These are phyloP conservation scores for Agrochola circellaris DNA, from an alignment of 2,888 invertebrate species.

Conservation along the genomic window DNA sequence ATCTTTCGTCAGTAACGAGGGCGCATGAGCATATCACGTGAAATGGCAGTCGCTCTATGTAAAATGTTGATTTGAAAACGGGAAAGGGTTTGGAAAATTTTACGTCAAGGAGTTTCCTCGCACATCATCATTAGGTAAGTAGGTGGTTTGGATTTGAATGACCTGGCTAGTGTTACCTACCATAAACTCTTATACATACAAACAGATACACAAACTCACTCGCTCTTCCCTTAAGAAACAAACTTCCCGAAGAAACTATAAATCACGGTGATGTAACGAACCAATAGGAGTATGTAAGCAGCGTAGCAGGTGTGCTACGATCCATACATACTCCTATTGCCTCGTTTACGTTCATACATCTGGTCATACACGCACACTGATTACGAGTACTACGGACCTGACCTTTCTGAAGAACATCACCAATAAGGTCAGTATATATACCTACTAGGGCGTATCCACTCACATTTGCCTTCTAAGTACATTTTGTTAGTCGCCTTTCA, in stretches of 20 bases:
- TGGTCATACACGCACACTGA: background rate
- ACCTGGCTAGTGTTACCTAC: background rate
- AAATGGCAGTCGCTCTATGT: background rate
- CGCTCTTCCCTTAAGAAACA: too few species aligned
- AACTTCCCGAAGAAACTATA: background rate
- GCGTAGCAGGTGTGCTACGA: background rate
- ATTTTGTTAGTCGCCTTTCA: background rate
- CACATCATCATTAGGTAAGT: background rate
- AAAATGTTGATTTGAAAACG: background rate
- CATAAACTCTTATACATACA: background rate
- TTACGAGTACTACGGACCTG: background rate
- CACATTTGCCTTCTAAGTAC: too few species aligned
- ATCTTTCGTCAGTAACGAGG: slow-evolving; percentile 7
- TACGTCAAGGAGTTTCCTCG: background rate
- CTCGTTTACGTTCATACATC: background rate
- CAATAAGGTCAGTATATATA: background rate
- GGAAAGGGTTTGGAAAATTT: background rate
- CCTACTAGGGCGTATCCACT: background rate
- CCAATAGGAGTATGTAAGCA: too few species aligned
- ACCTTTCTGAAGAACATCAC: background rate
- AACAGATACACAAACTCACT: background rate
- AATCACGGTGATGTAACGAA: background rate
- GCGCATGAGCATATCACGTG: background rate
- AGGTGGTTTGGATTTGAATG: background rate
- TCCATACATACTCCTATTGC: background rate